These are phyloP conservation scores for Syrmaticus mikado DNA, from an alignment of 2,113 vertebrate species.

Conservation along the genomic window DNA sequence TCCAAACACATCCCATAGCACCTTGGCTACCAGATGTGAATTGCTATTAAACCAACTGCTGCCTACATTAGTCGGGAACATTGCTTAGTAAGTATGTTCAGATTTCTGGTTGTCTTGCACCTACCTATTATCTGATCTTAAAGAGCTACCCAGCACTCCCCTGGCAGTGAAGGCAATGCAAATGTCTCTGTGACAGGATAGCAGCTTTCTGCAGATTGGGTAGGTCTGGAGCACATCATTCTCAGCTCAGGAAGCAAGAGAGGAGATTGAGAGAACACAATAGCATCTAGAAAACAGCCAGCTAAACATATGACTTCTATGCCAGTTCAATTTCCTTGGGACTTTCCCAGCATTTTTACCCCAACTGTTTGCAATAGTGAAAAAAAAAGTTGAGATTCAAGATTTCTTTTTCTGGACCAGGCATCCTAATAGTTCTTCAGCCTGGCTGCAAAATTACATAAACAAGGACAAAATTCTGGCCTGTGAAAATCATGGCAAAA, in stretches of 20 bases:
- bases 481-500: constrained; percentile 31
- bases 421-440: constrained; percentile 31
- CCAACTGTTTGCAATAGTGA: constrained; percentile 17
- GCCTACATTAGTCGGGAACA: constrained; percentile 57
- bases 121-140: constrained; percentile 61
- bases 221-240: constrained; percentile 16
- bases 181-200: neutral
- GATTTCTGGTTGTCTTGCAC: constrained; percentile 55
- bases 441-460: constrained; percentile 50
- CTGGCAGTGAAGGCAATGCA: neutral
- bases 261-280: neutral
- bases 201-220: neutral
- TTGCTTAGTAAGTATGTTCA: constrained; percentile 69
- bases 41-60: constrained; percentile 54
- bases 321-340: constrained; percentile 47
- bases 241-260: neutral
- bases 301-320: constrained; percentile 12
- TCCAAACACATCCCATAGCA: constrained; percentile 37
- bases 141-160: constrained; percentile 32
- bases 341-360: constrained; percentile 53
- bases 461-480: constrained; percentile 58
- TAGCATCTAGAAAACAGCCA: neutral
- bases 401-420: constrained; percentile 46
- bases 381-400: neutral
- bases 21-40: constrained; percentile 7